Base-by-base conservation (phyloP, 2,113 vertebrate genomes). In the Synodontis membranacea region DNA sequence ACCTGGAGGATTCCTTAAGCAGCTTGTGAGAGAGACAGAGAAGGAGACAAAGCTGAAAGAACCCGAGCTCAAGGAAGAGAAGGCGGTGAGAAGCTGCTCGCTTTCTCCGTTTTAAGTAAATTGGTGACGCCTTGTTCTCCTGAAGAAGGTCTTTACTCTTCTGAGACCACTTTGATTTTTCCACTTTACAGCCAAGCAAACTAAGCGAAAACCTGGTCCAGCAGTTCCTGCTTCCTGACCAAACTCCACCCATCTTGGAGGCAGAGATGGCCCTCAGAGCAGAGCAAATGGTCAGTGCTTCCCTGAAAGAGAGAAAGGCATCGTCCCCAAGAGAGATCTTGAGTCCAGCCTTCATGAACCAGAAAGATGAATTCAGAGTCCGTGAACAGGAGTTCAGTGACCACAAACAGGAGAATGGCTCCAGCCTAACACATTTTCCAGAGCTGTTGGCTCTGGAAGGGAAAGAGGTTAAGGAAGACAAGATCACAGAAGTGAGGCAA, bases 1-100 rank as follows among this genome's bases (percentile, higher is more conserved):
- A 75, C 97, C 98, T 0, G 97, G 97, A 19, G 98, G 98, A 0
- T 97, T 98, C 95, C 98, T 99, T 90, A 97, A 94, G 88, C 98
- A 99, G 90, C 96, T 99, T 0, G 98, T 99, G 85, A 90, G 97
- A 87, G 96, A 98, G 82, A 97, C 97, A 0, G 97, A 99, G 94
- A 96, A 98, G 89, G 97, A 98, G 90, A 96, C 95, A 0, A 95
- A 95, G 19, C 70, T 75, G 42, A 97, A 94, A 83, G 96, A 95
- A 60, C 94, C 95, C 0, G 93, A 94, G 6, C 86, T 87, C 68
- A 95, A 94, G 82, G 94, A 95, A 11, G 94, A 96, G 60, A 94
- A 79, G 52, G 12, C 85, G 15, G 94, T 95, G 89, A 91, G 90
- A 79, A 28, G 11, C 23, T 80, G 14, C 23, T 54, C 17, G 28